Base-by-base conservation (phyloP, 2,888 invertebrate genomes). In the Lomographa bimaculata region DNA sequence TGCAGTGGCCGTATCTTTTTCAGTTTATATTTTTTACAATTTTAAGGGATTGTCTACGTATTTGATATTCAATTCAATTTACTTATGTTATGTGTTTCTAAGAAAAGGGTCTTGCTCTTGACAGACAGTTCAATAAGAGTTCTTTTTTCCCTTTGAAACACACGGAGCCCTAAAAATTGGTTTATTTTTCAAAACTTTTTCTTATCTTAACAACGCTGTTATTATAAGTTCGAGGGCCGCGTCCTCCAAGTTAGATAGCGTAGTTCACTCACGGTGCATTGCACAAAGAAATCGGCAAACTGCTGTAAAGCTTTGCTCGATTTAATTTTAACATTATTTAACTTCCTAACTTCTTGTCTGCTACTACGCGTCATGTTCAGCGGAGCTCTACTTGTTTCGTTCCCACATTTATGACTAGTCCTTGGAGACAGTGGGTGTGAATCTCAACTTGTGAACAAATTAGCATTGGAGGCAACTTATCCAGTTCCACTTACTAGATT, bases 201-300 rank as follows among this genome's bases (percentile, higher is more conserved):
- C n/a, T n/a, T n/a, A n/a, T n/a, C n/a, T n/a, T n/a, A n/a, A n/a
- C n/a, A n/a, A n/a, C n/a, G n/a, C n/a, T n/a, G n/a, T n/a, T n/a
- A n/a, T n/a, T n/a, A n/a, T n/a, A n/a, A n/a, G n/a, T 12, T 24
- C 11, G n/a, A 7, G n/a, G 7, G 23, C 18, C 18, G 7, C 7
- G 28, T 24, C 20, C 14, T 16, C 27, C 16, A 16, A 27, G 7
- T 9, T 11, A 17, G 21, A 19, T 45, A 26, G n/a, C n/a, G n/a
- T n/a, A n/a, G n/a, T n/a, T n/a, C n/a, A n/a, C n/a, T n/a, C 34
- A 41, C 41, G 41, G 45, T 43, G 41, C 45, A 48, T 36, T 46
- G 38, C 29, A 50, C 46, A 47, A 33, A 46, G 50, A 53, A 53
- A 53, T 50, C 43, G 50, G 50, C 40, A 37, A 41, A 39, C 36